Conservation (phyloP, 2,797 vertebrate species). For the Clarias laeviceps region DNA sequence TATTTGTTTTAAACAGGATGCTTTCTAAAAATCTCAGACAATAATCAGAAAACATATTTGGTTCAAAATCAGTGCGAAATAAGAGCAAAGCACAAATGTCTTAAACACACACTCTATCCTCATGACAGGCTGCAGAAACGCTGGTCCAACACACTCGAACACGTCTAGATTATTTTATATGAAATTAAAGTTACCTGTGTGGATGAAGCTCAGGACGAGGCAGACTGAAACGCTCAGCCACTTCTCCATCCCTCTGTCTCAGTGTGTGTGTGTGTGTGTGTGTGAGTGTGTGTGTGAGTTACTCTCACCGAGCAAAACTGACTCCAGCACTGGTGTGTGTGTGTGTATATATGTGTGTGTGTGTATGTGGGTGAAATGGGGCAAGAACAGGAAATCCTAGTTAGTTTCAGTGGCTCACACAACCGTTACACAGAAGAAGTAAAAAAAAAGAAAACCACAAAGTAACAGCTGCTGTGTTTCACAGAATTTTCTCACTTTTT, state of each 20-base stretch:
- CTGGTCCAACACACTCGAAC: not conserved
- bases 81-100: not conserved
- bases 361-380: not conserved
- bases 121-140: too few relatives aligned
- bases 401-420: constrained; percentile 13
- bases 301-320: not conserved
- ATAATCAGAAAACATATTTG: not conserved
- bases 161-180: not conserved
- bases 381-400: constrained; percentile 39
- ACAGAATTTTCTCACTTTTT: not conserved
- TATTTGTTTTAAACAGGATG: not conserved
- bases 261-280: too few relatives aligned
- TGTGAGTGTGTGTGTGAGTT: too few relatives aligned
- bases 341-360: not conserved
- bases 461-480: not conserved
- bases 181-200: constrained; percentile 33
- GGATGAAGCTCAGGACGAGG: constrained; percentile 11
- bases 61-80: not conserved
- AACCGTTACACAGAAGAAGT: not conserved
- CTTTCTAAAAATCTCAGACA: not conserved
- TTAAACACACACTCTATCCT: not conserved
- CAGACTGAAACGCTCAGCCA: not conserved
- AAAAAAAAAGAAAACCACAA: not conserved
- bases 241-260: not conserved
- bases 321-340: too few relatives aligned